These are phyloP conservation scores for Progne subis DNA, from an alignment of 2,113 vertebrate species.

Conservation along the genomic window DNA sequence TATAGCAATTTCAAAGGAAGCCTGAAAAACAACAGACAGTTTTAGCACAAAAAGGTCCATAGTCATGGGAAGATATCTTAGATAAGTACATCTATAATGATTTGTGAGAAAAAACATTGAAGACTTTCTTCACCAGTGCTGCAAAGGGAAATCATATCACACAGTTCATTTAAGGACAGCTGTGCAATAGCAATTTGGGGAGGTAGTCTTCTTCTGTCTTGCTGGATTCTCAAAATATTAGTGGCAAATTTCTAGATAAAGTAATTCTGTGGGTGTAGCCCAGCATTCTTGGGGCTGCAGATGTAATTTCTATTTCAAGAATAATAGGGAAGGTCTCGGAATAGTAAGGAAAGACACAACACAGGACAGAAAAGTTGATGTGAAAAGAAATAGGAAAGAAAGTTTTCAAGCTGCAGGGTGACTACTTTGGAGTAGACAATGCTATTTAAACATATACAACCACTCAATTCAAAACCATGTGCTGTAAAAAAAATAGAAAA, in stretches of 20 bases:
- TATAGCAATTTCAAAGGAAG: background rate
- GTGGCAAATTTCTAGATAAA: background rate
- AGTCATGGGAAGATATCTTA: background rate
- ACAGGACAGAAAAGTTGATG: background rate
- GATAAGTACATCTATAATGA: background rate
- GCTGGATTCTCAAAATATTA: background rate
- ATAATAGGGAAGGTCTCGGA: background rate
- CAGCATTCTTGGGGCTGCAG: background rate
- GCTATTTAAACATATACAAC: background rate
- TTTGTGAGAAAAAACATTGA: background rate
- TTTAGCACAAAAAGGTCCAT: background rate
- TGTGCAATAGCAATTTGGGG: background rate
- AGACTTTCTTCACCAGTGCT: background rate
- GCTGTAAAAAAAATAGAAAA: background rate
- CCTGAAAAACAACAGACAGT: background rate
- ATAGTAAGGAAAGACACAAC: background rate
- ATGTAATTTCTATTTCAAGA: background rate
- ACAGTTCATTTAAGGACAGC: slow-evolving; percentile 26
- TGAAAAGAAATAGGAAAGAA: background rate
- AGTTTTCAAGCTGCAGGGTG: background rate
- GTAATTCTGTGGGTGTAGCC: background rate
- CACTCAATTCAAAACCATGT: background rate
- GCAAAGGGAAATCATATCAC: background rate
- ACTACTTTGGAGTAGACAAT: background rate
- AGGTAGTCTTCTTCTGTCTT: background rate